Conservation (phyloP, 2,888 invertebrate genomes). For the Digitonthophagus gazella region DNA sequence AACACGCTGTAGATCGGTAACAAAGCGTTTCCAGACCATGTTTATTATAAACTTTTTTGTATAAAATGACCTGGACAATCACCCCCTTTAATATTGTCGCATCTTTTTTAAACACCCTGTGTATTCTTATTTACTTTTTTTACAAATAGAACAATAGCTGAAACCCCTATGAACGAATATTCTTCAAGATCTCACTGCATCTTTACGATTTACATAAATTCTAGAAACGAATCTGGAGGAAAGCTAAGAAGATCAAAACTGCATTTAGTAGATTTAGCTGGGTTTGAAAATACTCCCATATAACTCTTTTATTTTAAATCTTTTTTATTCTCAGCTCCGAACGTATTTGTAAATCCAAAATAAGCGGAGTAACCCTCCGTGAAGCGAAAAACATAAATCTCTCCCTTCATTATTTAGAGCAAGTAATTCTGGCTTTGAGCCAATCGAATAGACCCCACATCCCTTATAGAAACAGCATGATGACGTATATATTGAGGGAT, state of each 20-base stretch:
- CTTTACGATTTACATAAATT: conserved; percentile 54
- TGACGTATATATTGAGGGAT: conserved; percentile 56
- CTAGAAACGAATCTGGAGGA: conserved; percentile 43
- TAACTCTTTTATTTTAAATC: conserved; percentile 17
- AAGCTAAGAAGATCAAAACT: conserved; percentile 52
- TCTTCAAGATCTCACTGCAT: conserved; percentile 59
- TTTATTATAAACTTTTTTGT: no score
- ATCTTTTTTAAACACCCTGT: no score
- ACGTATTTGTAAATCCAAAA: conserved; percentile 53
- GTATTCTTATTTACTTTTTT: no score
- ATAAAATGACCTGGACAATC: no score
- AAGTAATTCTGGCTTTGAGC: conserved; percentile 51
- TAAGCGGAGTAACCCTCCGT: conserved; percentile 51
- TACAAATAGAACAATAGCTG: conserved; percentile 52
- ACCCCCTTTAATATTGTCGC: no score
- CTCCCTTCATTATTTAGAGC: conserved; percentile 57
- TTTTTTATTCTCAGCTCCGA: conserved; percentile 57
- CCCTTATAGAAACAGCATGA: conserved; percentile 55
- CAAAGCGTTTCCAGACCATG: no score
- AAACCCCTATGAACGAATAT: conserved; percentile 56
- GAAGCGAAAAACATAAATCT: conserved; percentile 58
- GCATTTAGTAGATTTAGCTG: conserved; percentile 57
- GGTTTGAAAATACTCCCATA: conserved; percentile 46
- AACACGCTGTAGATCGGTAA: no score
- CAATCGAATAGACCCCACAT: conserved; percentile 47